Conservation (phyloP, 2,797 vertebrate species). For the Selene dorsalis region DNA sequence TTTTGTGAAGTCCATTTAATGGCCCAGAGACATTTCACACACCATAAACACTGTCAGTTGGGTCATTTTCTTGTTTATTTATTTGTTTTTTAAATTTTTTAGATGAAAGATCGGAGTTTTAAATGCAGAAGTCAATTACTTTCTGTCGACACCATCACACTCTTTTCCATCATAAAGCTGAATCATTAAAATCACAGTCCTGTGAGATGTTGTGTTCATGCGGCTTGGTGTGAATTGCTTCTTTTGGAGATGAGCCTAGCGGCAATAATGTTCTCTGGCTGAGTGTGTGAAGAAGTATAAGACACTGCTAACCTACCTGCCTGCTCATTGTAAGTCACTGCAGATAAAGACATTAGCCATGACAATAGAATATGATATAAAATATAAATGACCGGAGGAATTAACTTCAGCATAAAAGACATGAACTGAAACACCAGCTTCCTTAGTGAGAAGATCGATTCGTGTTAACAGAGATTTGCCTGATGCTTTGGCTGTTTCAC, state of each 20-base stretch:
- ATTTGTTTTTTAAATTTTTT: conserved; percentile 3
- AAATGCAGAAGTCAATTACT: conserved; percentile 1
- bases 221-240: not conserved
- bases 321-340: conserved; percentile 16
- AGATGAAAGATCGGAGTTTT: not conserved
- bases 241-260: conserved; percentile 19
- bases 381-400: conserved; percentile 24
- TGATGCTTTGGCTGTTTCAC: conserved; percentile 32
- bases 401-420: conserved; percentile 29
- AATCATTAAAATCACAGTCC: not conserved
- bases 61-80: conserved; percentile 3
- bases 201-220: not conserved
- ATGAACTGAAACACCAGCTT: not conserved
- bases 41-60: conserved; percentile 5
- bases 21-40: conserved; percentile 2
- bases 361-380: conserved; percentile 22
- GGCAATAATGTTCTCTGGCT: conserved; percentile 1
- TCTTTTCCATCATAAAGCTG: not conserved
- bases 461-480: conserved; percentile 37
- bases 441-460: conserved; percentile 35
- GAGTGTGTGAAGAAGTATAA: not conserved
- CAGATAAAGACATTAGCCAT: conserved; percentile 41
- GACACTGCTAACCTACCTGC: not conserved
- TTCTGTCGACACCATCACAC: not conserved
- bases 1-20: not conserved